phyloP scores from a whole-genome alignment of 2,113 vertebrate genomes.

The Otocyon megalotis region DNA sequence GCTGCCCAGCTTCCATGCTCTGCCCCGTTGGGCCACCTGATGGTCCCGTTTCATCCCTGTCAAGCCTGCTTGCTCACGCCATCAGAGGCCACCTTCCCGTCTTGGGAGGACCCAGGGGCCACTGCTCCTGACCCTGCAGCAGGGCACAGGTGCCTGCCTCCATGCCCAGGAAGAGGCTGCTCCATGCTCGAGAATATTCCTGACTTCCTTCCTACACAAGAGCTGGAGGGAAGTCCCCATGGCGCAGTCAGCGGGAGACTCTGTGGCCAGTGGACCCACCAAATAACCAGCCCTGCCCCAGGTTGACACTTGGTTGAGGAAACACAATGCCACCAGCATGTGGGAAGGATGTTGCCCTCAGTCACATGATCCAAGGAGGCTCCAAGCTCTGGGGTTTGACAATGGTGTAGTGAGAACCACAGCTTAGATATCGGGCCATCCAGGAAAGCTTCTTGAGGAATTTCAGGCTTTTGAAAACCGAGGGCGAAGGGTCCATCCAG shows the following conservation, averaged over 20 bases:
- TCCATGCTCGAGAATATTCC: background rate
- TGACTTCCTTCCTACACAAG: background rate
- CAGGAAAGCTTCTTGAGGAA: background rate
- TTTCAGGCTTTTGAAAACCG: background rate
- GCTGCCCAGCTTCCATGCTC: conserved; percentile 49
- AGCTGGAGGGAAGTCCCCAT: background rate
- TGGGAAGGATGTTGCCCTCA: background rate
- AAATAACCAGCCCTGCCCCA: background rate
- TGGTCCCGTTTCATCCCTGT: conserved; percentile 1
- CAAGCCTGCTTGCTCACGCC: conserved; percentile 43
- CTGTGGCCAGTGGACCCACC: accelerated
- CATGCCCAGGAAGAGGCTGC: background rate
- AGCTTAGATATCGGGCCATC: too few species aligned
- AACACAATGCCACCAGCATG: background rate
- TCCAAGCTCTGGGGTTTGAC: background rate
- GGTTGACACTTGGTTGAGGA: background rate
- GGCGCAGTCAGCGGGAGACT: background rate
- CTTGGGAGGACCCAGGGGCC: conserved; percentile 10
- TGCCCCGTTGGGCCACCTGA: conserved; percentile 58
- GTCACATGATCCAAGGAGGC: background rate
- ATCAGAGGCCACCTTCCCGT: conserved; percentile 53
- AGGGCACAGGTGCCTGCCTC: conserved; percentile 50
- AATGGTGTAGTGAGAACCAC: background rate
- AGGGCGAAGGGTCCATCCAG: background rate
- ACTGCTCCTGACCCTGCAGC: accelerated